These are phyloP conservation scores for Atethmia centrago DNA, from an alignment of 2,888 invertebrate species.

Conservation along the genomic window DNA sequence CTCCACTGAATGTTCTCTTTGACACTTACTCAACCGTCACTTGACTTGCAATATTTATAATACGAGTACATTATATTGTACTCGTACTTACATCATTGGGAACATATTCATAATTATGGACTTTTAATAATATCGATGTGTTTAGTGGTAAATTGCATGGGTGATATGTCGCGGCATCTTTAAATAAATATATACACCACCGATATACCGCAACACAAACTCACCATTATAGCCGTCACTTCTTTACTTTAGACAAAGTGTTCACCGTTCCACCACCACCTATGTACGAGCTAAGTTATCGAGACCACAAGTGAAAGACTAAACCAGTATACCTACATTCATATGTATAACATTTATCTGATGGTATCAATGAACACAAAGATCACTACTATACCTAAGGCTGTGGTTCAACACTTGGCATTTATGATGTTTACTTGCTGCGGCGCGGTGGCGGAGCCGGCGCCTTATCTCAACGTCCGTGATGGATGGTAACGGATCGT, in stretches of 20 bases:
- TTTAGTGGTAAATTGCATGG: background rate
- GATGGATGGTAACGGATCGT: constrained; percentile 33
- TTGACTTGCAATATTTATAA: constrained; percentile 25
- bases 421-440: background rate
- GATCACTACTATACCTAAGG: too few relatives aligned
- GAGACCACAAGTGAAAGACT: background rate
- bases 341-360: too few relatives aligned
- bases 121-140: background rate
- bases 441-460: background rate
- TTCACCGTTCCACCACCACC: too few relatives aligned
- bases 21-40: constrained; percentile 11
- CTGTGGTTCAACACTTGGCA: background rate
- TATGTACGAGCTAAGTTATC: background rate
- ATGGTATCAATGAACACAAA: background rate
- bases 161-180: constrained; percentile 3
- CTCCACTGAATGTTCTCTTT: constrained; percentile 23
- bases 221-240: background rate
- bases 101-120: background rate
- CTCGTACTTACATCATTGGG: background rate
- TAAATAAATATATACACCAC: background rate
- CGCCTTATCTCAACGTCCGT: constrained; percentile 8
- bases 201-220: too few relatives aligned
- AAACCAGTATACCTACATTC: background rate
- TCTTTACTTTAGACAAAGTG: background rate
- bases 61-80: too few relatives aligned